Percentiles rank a stretch among this genome's conserved stretches.
phyloP scores from a whole-genome alignment of 2,888 invertebrate species.

The Drosophila setosimentum region DNA sequence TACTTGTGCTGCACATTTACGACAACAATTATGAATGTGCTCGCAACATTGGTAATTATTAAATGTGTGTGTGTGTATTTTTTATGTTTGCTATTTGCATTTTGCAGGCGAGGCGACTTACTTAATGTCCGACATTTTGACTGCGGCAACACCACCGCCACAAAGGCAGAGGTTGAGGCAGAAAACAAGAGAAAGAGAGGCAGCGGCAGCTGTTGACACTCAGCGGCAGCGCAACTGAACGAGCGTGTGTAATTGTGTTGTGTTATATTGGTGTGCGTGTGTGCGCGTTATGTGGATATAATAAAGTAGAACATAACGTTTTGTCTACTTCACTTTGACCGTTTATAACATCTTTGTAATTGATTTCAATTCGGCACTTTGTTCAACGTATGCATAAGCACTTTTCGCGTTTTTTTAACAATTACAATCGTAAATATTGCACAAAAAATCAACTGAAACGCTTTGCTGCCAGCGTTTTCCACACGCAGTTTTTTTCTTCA shows the following conservation, averaged over 20 bases:
- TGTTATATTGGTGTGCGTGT: constrained; percentile 37
- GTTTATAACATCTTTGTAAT: constrained; percentile 46
- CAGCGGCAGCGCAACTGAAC: constrained; percentile 45
- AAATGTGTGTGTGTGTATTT: neutral
- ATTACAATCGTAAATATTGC: constrained; percentile 23
- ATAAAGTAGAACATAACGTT: constrained; percentile 64
- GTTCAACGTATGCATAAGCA: constrained; percentile 21
- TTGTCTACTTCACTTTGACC: constrained; percentile 53
- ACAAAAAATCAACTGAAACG: constrained; percentile 49
- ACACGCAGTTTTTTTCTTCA: constrained; percentile 52
- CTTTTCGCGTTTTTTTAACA: constrained; percentile 15
- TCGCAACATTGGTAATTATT: neutral
- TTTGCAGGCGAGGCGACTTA: constrained; percentile 70
- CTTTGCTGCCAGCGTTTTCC: constrained; percentile 60
- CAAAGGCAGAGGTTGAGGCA: constrained; percentile 25
- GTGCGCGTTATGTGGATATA: constrained; percentile 66
- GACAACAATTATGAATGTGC: constrained; percentile 1
- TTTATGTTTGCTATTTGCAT: constrained; percentile 21
- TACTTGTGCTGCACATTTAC: constrained; percentile 11
- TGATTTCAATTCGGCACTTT: constrained; percentile 25
- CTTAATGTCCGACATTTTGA: constrained; percentile 85
- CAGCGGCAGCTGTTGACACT: constrained; percentile 72
- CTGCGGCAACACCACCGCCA: constrained; percentile 51
- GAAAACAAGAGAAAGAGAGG: constrained; percentile 26
- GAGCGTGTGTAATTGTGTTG: constrained; percentile 10